Evolutionary conservation across 2,888 invertebrate species (phyloP).

Genomic region (Coleophora deauratella): DNA sequence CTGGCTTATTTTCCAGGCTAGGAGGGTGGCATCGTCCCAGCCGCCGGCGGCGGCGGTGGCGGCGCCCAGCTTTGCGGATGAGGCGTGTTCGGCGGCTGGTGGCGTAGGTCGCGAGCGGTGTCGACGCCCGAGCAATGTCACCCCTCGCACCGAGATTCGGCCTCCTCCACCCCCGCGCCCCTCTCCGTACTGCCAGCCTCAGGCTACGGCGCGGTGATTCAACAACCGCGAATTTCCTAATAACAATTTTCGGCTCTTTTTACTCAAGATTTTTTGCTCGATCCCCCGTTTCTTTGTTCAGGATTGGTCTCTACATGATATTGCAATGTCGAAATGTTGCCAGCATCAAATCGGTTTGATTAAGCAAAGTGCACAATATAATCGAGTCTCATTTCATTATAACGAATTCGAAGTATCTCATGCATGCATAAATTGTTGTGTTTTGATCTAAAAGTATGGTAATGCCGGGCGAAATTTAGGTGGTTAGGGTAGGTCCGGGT

Average conservation of each 20-base stretch:
- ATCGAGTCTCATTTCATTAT: too few relatives aligned
- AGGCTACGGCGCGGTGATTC: constrained; percentile 25
- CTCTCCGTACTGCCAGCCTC: constrained; percentile 18
- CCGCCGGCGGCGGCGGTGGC: constrained; percentile 21
- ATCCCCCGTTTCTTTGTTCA: not conserved
- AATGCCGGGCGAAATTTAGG: not conserved
- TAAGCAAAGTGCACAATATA: too few relatives aligned
- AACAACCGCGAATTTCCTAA: constrained; percentile 48
- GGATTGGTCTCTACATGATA: not conserved
- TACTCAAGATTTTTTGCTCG: constrained; percentile 12
- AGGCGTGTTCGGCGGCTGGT: constrained; percentile 33
- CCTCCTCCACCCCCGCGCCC: constrained; percentile 21
- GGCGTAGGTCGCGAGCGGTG: constrained; percentile 65
- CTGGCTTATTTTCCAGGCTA: too few relatives aligned
- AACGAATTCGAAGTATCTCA: too few relatives aligned
- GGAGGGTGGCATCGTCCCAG: not conserved
- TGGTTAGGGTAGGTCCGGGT: constrained; percentile 45
- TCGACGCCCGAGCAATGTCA: constrained; percentile 68
- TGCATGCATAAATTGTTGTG: too few relatives aligned
- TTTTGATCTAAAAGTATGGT: too few relatives aligned
- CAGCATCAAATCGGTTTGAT: not conserved
- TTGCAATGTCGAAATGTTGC: not conserved
- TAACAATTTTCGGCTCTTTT: constrained; percentile 33
- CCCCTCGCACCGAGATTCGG: constrained; percentile 55
- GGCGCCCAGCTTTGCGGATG: constrained; percentile 22